Evolutionary conservation across 2,113 vertebrate genomes (phyloP).

Genomic region (Rhabdornis inornatus): DNA sequence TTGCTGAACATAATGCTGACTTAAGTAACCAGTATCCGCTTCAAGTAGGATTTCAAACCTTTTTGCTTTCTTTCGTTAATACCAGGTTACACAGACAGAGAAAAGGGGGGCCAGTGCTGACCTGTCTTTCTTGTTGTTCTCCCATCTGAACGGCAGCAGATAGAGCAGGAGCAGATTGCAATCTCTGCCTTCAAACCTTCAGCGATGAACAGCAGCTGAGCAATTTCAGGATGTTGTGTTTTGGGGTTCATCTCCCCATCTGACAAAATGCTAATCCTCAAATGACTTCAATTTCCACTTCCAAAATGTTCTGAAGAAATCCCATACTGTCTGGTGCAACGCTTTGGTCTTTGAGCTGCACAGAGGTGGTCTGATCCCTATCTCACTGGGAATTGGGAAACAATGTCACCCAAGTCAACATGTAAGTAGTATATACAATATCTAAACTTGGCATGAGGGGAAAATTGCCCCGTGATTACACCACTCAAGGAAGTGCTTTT

Average conservation of each 20-base stretch:
- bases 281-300: constrained; percentile 65
- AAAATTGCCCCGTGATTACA: constrained; percentile 60
- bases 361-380: constrained; percentile 63
- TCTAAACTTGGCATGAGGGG: constrained; percentile 53
- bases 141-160: background rate
- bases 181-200: constrained; percentile 46
- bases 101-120: constrained; percentile 51
- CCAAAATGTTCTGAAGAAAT: constrained; percentile 41
- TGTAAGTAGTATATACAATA: constrained; percentile 25
- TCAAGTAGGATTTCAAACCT: constrained; percentile 60
- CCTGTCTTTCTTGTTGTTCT: constrained; percentile 42
- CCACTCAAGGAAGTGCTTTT: constrained; percentile 61
- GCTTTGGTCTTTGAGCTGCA: constrained; percentile 47
- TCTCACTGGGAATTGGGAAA: constrained; percentile 53
- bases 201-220: constrained; percentile 1
- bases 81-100: constrained; percentile 51
- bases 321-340: background rate
- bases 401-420: constrained; percentile 61
- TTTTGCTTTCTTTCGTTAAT: constrained; percentile 60
- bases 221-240: constrained; percentile 51
- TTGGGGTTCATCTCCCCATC: constrained; percentile 49
- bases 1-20: constrained; percentile 62
- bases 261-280: constrained; percentile 57
- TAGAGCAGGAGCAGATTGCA: background rate
- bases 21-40: constrained; percentile 62